Evolutionary conservation across 64 coral and sea anemone genomes (phyloP), one percentile per base, ranked within the genome.

Genomic region (Dendrophyllia cribrosa): DNA sequence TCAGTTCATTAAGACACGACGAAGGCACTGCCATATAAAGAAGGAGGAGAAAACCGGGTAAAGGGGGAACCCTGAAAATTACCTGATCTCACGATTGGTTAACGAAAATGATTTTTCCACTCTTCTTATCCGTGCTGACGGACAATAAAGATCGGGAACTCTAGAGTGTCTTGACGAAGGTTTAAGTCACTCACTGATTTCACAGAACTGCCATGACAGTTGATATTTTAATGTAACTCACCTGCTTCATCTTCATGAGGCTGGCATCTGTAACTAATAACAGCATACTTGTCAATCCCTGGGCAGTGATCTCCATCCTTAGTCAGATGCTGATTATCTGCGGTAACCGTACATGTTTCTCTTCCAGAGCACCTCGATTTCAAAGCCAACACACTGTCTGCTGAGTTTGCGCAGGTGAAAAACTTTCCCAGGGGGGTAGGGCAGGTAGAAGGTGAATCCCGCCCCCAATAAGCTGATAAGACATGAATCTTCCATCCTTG

Each of bases 281-380:
- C 78, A 61, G 95, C 95, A 58, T 96, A 96, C 61, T 96, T 96
- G 44, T 96, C 95, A 70, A 96, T 89, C 21, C 86, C 95, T 8
- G 95, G 95, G 50, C 95, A 96, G 44, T 94, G 88, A 14, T 34
- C 61, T 75, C 52, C 67, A 17, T 73, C 88, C 50, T 75, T 56
- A 69, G 44, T 82, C 81, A 96, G 72, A 52, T 94, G 88, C 10
- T 21, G 64, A 68, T 93, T 88, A 86, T 90, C 88, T 22, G 95
- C 95, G 25, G 85, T 82, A 14, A 96, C 88, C 17, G 90, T 85
- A 70, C 95, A 96, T 11, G 68, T 72, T 16, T 80, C 92, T 34
- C 26, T 90, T 66, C 91, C 95, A 59, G 93, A 84, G 80, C 95
- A 96, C 22, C 86, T 86, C n/a, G 74, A 64, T 51, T 53, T 92